Percentiles rank a stretch among this genome's conserved stretches.
These are phyloP conservation scores for Drosophila novamexicana DNA, from an alignment of 1,140 invertebrate species.

Conservation along the genomic window DNA sequence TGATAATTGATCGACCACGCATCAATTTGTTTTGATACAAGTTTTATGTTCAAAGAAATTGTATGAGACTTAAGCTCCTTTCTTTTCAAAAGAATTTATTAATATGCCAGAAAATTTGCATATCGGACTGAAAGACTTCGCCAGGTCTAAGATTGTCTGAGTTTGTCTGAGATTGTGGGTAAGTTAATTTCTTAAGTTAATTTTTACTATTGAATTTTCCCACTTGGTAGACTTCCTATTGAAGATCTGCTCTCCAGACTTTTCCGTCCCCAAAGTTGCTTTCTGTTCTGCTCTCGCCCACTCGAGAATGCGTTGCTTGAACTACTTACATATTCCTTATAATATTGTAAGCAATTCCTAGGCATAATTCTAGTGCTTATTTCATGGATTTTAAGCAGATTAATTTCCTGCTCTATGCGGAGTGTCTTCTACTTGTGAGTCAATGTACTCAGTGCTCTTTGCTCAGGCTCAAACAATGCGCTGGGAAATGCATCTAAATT, in stretches of 20 bases:
- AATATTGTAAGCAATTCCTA: conserved; percentile 15
- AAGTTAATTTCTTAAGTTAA: no score
- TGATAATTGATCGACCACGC: no score
- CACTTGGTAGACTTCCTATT: background rate
- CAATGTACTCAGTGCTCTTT: conserved; percentile 39
- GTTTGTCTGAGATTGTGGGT: no score
- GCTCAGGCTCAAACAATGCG: conserved; percentile 29
- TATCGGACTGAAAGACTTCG: background rate
- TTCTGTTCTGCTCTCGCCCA: background rate
- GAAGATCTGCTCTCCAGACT: background rate
- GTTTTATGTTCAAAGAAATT: no score
- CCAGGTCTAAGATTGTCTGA: no score
- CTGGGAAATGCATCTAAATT: conserved; percentile 58
- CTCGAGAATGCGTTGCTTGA: background rate
- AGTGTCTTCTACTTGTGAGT: conserved; percentile 8
- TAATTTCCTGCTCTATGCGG: conserved; percentile 49
- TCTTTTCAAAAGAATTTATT: no score
- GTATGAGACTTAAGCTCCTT: no score
- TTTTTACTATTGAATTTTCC: no score
- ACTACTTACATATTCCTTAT: background rate
- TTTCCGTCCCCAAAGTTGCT: background rate
- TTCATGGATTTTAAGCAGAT: conserved; percentile 64
- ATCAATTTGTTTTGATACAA: no score
- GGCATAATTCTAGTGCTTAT: conserved; percentile 43
- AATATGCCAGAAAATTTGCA: background rate